phyloP scores from a whole-genome alignment of 2,888 invertebrate genomes.

The Agrochola lota region DNA sequence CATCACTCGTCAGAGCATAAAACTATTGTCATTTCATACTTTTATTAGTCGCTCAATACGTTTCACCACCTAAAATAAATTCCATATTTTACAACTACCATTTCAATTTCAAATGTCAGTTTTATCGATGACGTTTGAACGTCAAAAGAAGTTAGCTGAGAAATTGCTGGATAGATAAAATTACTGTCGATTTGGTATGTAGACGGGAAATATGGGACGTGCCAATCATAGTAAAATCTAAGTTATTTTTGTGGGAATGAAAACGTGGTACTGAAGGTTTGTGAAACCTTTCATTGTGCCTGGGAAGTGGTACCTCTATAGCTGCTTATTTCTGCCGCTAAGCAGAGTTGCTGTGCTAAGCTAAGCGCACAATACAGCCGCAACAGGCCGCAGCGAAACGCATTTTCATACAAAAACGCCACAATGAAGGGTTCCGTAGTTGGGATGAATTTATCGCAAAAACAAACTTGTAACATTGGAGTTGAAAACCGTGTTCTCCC shows the following conservation, averaged over 20 bases:
- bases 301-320: background rate
- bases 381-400: no score
- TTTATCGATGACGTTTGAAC: slow-evolving; percentile 38
- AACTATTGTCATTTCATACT: slow-evolving; percentile 23
- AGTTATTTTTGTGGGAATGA: slow-evolving; percentile 32
- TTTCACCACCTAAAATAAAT: slow-evolving; percentile 30
- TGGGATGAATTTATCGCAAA: no score
- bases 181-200: slow-evolving; percentile 35
- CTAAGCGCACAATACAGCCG: no score
- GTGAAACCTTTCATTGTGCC: background rate
- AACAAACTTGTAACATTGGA: no score
- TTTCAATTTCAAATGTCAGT: slow-evolving; percentile 53
- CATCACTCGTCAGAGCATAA: background rate
- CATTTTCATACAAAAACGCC: no score
- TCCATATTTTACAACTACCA: slow-evolving; percentile 20
- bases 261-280: background rate
- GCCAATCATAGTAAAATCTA: slow-evolving; percentile 19
- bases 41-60: slow-evolving; percentile 25
- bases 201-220: slow-evolving; percentile 20
- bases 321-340: background rate
- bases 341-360: no score
- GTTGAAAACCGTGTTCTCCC: no score
- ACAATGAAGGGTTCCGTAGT: no score
- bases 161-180: slow-evolving; percentile 37
- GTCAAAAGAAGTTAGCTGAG: slow-evolving; percentile 33